Evolutionary conservation across 2,888 invertebrate species (phyloP), one percentile per base, ranked within the genome.

Genomic region (Cynaeus angustus): DNA sequence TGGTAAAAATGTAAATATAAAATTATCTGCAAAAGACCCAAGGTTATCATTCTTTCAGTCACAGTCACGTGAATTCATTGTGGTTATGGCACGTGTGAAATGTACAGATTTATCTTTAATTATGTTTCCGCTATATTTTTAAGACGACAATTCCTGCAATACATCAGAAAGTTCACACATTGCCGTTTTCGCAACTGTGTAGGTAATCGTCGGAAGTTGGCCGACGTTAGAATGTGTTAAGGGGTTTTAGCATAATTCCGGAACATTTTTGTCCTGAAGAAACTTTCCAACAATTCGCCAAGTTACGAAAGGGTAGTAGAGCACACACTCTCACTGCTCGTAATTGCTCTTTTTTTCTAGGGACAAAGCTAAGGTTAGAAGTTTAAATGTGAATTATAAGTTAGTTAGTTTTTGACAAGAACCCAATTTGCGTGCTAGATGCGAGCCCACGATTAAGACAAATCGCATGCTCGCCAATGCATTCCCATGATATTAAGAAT

Each of bases 401-500:
- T 21, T 21, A 21, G 21, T 21, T n/a, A n/a, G n/a, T 21, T 21
- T 21, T 14, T 14, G 45, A 45, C 16, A 16, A 45, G 14, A 45
- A 45, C 21, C 4, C 21, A n/a, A 48, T 16, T 10, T 13, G 13
- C 30, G 53, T 53, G 33, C 9, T 14, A 12, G 33, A 53, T 53
- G 53, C 7, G 28, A 14, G 13, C 9, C 4, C 53, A 33, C 9
- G 21, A 55, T 38, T 1, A 55, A 55, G 30, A 38, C 37, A 16
- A 55, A 55, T 55, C 38, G 55, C 55, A 55, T 38, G 55, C 21
- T 38, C 12, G 13, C 10, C 37, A 55, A 9, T 55, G 55, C 55
- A 55, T 55, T 55, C 55, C 55, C 55, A 5, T 38, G 38, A 9
- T 58, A 58, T 58, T 58, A 58, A 45, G 45, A 48, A 61, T 61